Percentiles rank a stretch among this genome's conserved stretches.
Conservation (phyloP, 2,888 invertebrate genomes). For the Ochropleura plecta region DNA sequence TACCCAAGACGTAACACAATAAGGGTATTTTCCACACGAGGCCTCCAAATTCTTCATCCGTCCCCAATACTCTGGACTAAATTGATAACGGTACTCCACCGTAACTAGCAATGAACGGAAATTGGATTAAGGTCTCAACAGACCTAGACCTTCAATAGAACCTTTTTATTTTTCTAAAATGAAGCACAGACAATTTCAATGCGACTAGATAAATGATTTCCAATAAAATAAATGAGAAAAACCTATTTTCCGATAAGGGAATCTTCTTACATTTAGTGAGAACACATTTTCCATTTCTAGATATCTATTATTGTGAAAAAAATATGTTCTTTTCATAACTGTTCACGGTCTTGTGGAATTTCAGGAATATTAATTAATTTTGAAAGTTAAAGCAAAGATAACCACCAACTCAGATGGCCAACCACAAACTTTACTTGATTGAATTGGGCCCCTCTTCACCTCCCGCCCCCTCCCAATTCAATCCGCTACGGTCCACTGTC, state of each 20-base stretch:
- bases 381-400: constrained; percentile 48
- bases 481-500: not conserved
- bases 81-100: constrained; percentile 58
- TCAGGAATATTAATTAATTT: constrained; percentile 35
- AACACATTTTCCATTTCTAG: constrained; percentile 16
- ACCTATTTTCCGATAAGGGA: constrained; percentile 35
- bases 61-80: constrained; percentile 55
- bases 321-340: constrained; percentile 15
- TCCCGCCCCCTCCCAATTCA: constrained; percentile 5
- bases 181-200: constrained; percentile 46
- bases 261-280: constrained; percentile 27
- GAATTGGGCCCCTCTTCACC: constrained; percentile 30
- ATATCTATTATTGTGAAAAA: constrained; percentile 17
- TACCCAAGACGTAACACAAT: constrained; percentile 56
- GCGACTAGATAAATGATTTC: constrained; percentile 45
- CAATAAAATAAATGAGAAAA: constrained; percentile 56
- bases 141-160: constrained; percentile 30
- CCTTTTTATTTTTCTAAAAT: constrained; percentile 55
- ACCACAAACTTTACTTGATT: constrained; percentile 58
- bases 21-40: constrained; percentile 56
- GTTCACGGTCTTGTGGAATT: constrained; percentile 13
- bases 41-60: constrained; percentile 56
- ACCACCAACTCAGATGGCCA: constrained; percentile 27
- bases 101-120: constrained; percentile 59
- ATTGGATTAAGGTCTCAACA: constrained; percentile 62